These are phyloP conservation scores for Brachyrhaphis roseni DNA, from an alignment of 2,797 vertebrate species.

Conservation along the genomic window DNA sequence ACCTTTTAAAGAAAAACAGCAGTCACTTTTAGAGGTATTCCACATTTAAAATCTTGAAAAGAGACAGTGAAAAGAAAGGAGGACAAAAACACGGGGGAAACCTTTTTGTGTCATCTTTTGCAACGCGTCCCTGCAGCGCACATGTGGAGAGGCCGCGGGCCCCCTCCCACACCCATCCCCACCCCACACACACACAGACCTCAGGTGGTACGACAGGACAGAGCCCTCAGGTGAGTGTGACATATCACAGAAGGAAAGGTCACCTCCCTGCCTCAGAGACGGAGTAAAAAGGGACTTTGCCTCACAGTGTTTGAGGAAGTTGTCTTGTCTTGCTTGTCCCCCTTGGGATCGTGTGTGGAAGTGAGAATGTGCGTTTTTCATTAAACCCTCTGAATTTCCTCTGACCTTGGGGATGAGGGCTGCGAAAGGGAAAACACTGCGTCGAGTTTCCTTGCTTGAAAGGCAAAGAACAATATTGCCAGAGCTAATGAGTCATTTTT, in stretches of 20 bases:
- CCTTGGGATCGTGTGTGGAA: constrained; percentile 17
- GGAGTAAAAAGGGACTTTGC: constrained; percentile 36
- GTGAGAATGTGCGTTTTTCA: background rate
- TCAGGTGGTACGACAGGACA: constrained; percentile 63
- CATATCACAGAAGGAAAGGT: constrained; percentile 60
- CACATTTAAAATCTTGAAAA: constrained; percentile 45
- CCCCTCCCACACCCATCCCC: background rate
- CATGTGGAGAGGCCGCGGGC: constrained; percentile 14
- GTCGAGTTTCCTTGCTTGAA: constrained; percentile 18
- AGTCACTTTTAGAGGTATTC: constrained; percentile 22
- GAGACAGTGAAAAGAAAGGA: constrained; percentile 20
- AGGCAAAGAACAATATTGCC: background rate
- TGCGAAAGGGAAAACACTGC: constrained; percentile 11
- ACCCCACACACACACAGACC: constrained; percentile 17
- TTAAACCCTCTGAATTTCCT: constrained; percentile 19
- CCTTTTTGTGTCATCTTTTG: constrained; percentile 37
- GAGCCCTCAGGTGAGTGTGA: constrained; percentile 56
- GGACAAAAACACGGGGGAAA: constrained; percentile 19
- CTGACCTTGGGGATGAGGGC: constrained; percentile 35
- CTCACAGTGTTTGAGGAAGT: constrained; percentile 23
- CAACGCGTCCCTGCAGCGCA: constrained; percentile 4
- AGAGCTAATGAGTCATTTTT: constrained; percentile 10
- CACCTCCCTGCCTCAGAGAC: constrained; percentile 46
- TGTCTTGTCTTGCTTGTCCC: constrained; percentile 26
- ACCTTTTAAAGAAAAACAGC: constrained; percentile 32